These are phyloP conservation scores for Campylorhamphus procurvoides DNA, from an alignment of 2,113 vertebrate genomes.

Conservation along the genomic window DNA sequence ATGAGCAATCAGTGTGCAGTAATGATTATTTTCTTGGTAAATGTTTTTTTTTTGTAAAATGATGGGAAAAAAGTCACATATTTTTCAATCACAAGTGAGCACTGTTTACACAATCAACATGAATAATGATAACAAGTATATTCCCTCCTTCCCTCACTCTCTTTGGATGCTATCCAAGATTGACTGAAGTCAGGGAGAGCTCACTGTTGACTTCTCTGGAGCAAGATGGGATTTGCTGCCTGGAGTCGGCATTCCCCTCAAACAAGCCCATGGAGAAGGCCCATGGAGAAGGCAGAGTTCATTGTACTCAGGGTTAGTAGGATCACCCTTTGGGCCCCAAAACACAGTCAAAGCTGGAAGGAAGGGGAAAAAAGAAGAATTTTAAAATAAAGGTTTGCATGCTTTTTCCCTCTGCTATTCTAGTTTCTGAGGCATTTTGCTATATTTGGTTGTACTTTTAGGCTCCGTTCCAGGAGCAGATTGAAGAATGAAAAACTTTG, in stretches of 20 bases:
- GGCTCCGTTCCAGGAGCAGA: not conserved
- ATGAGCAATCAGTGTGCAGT: constrained; percentile 3
- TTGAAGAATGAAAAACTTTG: constrained; percentile 18
- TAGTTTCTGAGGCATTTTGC: constrained; percentile 9
- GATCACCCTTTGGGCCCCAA: not conserved
- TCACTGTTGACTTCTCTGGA: constrained; percentile 29
- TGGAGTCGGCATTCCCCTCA: not conserved
- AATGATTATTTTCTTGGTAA: constrained; percentile 56
- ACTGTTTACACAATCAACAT: constrained; percentile 31
- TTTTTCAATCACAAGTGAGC: constrained; percentile 21
- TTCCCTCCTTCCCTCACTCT: constrained; percentile 48
- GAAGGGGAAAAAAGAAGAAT: not conserved
- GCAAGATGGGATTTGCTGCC: constrained; percentile 6
- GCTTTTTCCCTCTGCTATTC: not conserved
- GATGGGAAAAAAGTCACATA: constrained; percentile 30
- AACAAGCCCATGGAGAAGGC: not conserved
- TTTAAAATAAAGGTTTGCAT: not conserved
- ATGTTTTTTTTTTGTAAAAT: not conserved
- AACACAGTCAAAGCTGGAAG: not conserved
- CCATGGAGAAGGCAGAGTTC: not conserved
- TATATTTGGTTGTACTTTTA: constrained; percentile 48
- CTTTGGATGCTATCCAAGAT: constrained; percentile 40
- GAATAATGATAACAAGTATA: constrained; percentile 52
- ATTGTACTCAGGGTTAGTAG: not conserved
- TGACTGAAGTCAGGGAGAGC: constrained; percentile 32